Base-by-base conservation (phyloP, 2,113 vertebrate genomes). In the Hyperoodon ampullatus region DNA sequence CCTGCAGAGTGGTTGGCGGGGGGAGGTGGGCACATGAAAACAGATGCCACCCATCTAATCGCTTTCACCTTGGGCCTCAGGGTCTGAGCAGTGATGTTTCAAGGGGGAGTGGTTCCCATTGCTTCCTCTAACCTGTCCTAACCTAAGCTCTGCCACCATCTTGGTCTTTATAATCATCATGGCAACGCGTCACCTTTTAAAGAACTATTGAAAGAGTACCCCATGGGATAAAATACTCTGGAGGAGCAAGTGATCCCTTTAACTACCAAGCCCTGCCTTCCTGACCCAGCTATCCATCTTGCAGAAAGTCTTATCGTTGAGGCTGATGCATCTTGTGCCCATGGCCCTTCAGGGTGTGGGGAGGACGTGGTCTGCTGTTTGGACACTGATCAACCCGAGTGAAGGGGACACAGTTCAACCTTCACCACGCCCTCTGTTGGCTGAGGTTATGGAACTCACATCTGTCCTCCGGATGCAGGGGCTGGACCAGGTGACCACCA, bases 1-100 rank as follows among this genome's bases (percentile, higher is more conserved):
- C 33, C 19, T 4, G 0, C 0, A 1, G 5, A 15, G 47, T 0
- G 9, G 44, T 18, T 44, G 71, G 44, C 1, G 1, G 33, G 4
- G 15, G 61, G 23, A 5, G 12, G 2, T 8, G 5, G 39, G 47
- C 13, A 4, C 26, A 0, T 5, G 39, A 47, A 77, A 15, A 30
- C 14, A 21, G 47, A 82, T 1, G 30, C 2, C 13, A 4, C 1
- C 8, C 21, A 15, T 16, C 16, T 11, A 3, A 2, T 39, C 7
- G 18, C 12, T 2, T 28, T 68, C 1, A 13, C 55, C 58, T 3
- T 1, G 23, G 8, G 16, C 23, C 47, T 28, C 26, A 0, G 47
- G 16, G 26, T 30, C 24, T 75, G 42, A 26, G n/a, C 26, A 23
- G 35, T 9, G 15, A 13, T 13, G 2, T 42, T 35, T 72, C 65